Percentiles rank a stretch among this genome's conserved stretches.
Evolutionary conservation across 2,888 invertebrate genomes (phyloP).

Genomic region (Hoplodrina blanda): DNA sequence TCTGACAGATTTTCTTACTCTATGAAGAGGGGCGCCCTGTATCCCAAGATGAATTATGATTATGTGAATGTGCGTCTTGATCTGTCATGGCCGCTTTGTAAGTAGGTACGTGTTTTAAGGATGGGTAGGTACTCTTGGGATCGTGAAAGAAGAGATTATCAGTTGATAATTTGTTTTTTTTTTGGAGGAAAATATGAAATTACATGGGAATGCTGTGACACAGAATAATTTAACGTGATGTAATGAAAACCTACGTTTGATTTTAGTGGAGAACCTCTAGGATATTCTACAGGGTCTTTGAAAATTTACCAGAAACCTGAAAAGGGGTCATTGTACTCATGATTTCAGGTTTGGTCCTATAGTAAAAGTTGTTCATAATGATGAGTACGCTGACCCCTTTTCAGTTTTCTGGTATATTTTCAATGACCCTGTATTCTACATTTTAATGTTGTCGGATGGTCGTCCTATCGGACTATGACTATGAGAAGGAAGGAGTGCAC

Average conservation of each 20-base stretch:
- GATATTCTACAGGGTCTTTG: too few relatives aligned
- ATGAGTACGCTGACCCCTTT: too few relatives aligned
- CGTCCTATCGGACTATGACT: too few relatives aligned
- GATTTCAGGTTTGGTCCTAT: too few relatives aligned
- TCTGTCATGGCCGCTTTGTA: slow-evolving; percentile 42
- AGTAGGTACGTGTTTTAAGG: slow-evolving; percentile 25
- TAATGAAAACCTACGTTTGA: slow-evolving; percentile 1
- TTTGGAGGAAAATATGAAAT: neutral
- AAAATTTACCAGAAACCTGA: too few relatives aligned
- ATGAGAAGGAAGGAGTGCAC: too few relatives aligned
- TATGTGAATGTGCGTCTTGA: slow-evolving; percentile 52
- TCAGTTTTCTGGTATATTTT: too few relatives aligned
- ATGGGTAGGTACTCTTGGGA: slow-evolving; percentile 10
- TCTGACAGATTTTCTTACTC: slow-evolving; percentile 24
- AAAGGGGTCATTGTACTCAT: too few relatives aligned
- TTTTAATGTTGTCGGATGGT: too few relatives aligned
- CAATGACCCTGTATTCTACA: too few relatives aligned
- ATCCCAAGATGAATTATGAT: slow-evolving; percentile 58
- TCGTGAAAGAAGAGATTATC: neutral
- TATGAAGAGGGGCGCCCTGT: slow-evolving; percentile 21
- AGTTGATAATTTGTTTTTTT: slow-evolving; percentile 16
- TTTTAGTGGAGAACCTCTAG: neutral
- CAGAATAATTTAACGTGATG: neutral
- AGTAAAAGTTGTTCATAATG: too few relatives aligned
- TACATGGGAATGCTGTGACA: neutral